Conservation (phyloP, 2,888 invertebrate genomes). For the Euzophera pinguis region DNA sequence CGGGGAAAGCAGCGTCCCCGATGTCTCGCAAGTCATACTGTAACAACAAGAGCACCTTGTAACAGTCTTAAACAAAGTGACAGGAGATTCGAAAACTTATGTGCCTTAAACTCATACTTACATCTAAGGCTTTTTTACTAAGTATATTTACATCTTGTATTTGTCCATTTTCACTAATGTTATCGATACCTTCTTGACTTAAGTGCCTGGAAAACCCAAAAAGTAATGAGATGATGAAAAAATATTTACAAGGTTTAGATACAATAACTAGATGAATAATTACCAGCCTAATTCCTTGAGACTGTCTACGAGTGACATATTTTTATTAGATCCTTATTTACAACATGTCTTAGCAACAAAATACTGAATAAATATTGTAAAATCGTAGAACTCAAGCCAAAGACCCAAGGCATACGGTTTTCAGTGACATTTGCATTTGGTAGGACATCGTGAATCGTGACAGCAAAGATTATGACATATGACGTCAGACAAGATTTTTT, state of each 20-base stretch:
- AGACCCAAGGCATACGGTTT: slow-evolving; percentile 44
- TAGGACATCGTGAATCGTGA: no score
- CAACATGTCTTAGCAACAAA: slow-evolving; percentile 56
- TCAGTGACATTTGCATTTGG: slow-evolving; percentile 31
- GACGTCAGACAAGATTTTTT: no score
- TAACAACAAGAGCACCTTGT: slow-evolving; percentile 41
- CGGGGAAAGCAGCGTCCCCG: slow-evolving; percentile 86
- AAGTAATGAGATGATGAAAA: slow-evolving; percentile 23
- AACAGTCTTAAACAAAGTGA: slow-evolving; percentile 23
- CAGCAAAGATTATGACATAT: neutral
- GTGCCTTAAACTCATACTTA: slow-evolving; percentile 62
- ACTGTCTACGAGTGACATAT: slow-evolving; percentile 82
- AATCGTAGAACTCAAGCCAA: slow-evolving; percentile 36
- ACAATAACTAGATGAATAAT: slow-evolving; percentile 32
- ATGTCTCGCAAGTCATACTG: slow-evolving; percentile 90
- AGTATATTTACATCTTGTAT: slow-evolving; percentile 82
- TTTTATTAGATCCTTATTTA: slow-evolving; percentile 55
- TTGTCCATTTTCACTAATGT: slow-evolving; percentile 82
- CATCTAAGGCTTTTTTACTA: slow-evolving; percentile 84
- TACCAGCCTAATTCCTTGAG: slow-evolving; percentile 85
- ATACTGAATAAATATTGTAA: slow-evolving; percentile 49
- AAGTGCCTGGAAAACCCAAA: slow-evolving; percentile 82
- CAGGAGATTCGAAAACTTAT: slow-evolving; percentile 8
- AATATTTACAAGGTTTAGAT: slow-evolving; percentile 12
- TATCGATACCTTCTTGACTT: slow-evolving; percentile 84